Conservation (phyloP, 1,140 invertebrate genomes). For the Macrobrachium nipponense region DNA sequence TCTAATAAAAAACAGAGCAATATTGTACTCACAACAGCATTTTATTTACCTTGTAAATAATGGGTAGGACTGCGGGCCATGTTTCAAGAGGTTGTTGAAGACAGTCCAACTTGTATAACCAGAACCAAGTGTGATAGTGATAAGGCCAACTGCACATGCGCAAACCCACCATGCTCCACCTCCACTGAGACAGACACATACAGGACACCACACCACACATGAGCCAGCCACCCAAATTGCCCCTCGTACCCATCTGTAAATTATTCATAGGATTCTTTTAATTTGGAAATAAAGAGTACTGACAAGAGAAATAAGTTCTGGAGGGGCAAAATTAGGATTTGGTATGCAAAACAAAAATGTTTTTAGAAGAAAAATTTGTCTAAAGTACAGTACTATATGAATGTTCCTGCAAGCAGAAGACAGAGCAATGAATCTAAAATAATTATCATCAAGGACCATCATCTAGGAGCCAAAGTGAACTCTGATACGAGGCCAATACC, state of each 20-base stretch:
- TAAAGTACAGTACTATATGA: too few species aligned
- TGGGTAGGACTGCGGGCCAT: conserved; percentile 48
- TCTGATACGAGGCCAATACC: too few species aligned
- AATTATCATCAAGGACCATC: too few species aligned
- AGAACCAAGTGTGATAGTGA: conserved; percentile 51
- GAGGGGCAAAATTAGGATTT: too few species aligned
- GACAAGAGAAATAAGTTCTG: too few species aligned
- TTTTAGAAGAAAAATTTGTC: too few species aligned
- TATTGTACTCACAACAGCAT: too few species aligned
- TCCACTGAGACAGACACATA: conserved; percentile 56
- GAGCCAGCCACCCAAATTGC: conserved; percentile 53
- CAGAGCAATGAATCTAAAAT: too few species aligned
- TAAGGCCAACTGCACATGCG: conserved; percentile 52
- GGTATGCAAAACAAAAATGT: too few species aligned
- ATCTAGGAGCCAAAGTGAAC: too few species aligned
- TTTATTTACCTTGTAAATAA: conserved; percentile 42
- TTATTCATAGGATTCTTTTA: background rate
- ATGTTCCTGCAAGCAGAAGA: too few species aligned
- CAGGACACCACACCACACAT: conserved; percentile 55
- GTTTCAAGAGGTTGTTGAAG: conserved; percentile 45
- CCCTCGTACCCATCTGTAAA: conserved; percentile 46
- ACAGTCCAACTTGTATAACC: conserved; percentile 55
- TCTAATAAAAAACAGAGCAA: background rate
- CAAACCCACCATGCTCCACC: conserved; percentile 58
- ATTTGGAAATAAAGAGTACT: background rate